Evolutionary conservation across 2,113 vertebrate genomes (phyloP).

Genomic region (Callocephalon fimbriatum): DNA sequence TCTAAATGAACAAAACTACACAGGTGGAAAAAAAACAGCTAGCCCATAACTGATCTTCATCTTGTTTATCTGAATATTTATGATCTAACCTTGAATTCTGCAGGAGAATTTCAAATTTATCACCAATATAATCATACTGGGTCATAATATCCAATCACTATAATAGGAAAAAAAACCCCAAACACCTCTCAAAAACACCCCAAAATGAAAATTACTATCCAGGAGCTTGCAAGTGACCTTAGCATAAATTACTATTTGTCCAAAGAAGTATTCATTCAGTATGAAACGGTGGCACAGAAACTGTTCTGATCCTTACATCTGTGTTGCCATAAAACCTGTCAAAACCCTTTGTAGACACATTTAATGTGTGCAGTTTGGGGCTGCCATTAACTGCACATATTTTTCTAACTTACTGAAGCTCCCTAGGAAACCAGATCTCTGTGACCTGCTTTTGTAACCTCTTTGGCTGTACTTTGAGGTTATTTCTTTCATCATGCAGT

Average conservation of each 20-base stretch:
- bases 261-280: not conserved
- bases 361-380: not conserved
- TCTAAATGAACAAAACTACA: not conserved
- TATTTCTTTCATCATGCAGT: not conserved
- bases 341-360: not conserved
- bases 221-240: not conserved
- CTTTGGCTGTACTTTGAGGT: not conserved
- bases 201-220: not conserved
- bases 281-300: not conserved
- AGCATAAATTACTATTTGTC: not conserved
- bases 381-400: not conserved
- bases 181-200: not conserved
- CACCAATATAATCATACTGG: no score
- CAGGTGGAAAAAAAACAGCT: fast-evolving
- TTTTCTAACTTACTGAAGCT: not conserved
- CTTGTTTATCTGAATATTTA: not conserved
- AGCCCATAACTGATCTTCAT: not conserved
- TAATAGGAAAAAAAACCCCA: not conserved
- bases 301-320: not conserved
- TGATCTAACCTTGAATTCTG: not conserved
- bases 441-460: not conserved
- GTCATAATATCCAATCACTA: not conserved
- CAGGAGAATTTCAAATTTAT: not conserved
- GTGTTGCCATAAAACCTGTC: not conserved
- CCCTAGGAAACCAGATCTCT: not conserved